These are phyloP conservation scores for Anoplopoma fimbria DNA, from an alignment of 2,113 vertebrate species.

Conservation along the genomic window DNA sequence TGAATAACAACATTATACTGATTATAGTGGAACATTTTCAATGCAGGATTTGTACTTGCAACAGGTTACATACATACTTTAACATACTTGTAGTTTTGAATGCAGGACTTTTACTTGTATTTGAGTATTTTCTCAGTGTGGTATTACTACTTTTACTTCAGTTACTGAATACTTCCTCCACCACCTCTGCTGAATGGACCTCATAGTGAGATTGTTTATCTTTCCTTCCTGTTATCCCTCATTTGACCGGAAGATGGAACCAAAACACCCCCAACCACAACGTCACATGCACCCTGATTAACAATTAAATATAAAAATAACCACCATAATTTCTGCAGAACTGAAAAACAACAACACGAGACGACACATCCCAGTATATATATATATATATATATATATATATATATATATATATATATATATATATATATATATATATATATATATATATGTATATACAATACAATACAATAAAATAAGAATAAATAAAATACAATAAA, in stretches of 20 bases:
- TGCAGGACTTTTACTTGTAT: too few relatives aligned
- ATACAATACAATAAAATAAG: too few relatives aligned
- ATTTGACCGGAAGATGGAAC: slow-evolving; percentile 36
- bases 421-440: too few relatives aligned
- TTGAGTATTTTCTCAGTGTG: not conserved
- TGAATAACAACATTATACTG: not conserved
- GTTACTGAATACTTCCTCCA: not conserved
- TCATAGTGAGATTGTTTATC: not conserved
- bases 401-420: too few relatives aligned
- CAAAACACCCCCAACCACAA: slow-evolving; percentile 12
- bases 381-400: too few relatives aligned
- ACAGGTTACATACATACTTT: too few relatives aligned
- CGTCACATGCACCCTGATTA: not conserved
- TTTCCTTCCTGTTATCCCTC: not conserved
- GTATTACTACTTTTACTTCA: not conserved
- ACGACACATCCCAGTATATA: too few relatives aligned
- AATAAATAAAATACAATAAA: too few relatives aligned
- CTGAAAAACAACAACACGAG: not conserved
- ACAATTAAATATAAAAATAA: slow-evolving; percentile 8
- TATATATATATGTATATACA: too few relatives aligned
- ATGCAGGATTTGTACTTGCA: too few relatives aligned
- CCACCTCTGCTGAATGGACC: not conserved
- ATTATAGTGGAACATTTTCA: too few relatives aligned
- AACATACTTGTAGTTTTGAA: too few relatives aligned
- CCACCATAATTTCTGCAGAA: not conserved